Percentiles rank a stretch among this genome's conserved stretches.
phyloP scores from a whole-genome alignment of 2,113 vertebrate genomes.

The Nipponia nippon region DNA sequence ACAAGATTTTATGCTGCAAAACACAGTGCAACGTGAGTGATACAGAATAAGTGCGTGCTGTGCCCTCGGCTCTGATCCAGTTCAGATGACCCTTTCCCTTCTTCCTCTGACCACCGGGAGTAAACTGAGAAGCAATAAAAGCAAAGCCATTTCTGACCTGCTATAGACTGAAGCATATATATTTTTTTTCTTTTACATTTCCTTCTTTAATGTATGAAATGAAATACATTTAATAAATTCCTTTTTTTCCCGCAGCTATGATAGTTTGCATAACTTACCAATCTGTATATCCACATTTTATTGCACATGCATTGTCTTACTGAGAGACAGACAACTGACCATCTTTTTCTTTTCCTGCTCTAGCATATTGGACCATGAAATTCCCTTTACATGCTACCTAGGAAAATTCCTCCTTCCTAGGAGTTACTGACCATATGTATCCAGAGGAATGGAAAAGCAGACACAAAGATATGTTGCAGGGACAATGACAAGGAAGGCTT shows the following conservation, averaged over 20 bases:
- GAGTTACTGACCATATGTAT: neutral
- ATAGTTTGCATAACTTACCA: neutral
- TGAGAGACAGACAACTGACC: neutral
- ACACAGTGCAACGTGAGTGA: neutral
- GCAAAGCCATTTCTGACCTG: neutral
- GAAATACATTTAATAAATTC: neutral
- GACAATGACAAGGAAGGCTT: neutral
- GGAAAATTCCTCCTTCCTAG: neutral
- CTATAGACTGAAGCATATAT: neutral
- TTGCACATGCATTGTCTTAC: neutral
- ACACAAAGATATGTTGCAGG: neutral
- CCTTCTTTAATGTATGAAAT: neutral
- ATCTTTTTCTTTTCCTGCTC: neutral
- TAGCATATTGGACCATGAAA: neutral
- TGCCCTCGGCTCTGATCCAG: neutral
- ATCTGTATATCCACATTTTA: neutral
- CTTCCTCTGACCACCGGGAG: neutral
- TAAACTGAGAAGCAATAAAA: neutral
- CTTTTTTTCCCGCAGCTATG: accelerated
- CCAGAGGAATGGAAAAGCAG: neutral
- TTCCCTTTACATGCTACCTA: neutral
- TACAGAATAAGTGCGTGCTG: neutral
- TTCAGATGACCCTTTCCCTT: neutral
- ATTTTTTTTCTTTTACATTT: neutral
- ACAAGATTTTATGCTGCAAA: neutral